Evolutionary conservation across 1,140 invertebrate genomes (phyloP).

Genomic region (Limonius californicus): DNA sequence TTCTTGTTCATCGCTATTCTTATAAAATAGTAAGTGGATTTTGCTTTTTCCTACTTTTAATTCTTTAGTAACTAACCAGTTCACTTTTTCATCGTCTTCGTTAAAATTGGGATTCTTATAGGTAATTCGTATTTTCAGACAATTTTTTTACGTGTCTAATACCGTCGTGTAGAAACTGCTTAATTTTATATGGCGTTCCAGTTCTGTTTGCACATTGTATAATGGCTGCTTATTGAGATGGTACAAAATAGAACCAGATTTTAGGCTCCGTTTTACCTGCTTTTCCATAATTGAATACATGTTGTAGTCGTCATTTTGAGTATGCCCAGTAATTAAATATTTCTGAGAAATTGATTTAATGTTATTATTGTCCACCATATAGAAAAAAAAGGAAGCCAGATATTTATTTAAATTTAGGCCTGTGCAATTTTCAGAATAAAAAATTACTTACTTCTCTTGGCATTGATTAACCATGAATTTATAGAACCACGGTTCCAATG

Average conservation of each 20-base stretch:
- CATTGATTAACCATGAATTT: too few species aligned
- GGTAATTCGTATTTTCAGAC: too few species aligned
- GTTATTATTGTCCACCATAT: neutral
- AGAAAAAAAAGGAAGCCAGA: neutral
- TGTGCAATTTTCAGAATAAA: neutral
- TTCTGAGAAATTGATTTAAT: neutral
- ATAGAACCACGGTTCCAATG: too few species aligned
- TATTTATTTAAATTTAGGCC: neutral
- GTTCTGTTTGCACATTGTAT: neutral
- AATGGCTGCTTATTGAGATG: neutral
- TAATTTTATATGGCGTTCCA: neutral
- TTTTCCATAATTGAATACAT: neutral
- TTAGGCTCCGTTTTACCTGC: neutral
- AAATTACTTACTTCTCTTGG: too few species aligned
- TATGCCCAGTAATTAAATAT: neutral
- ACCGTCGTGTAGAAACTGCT: too few species aligned
- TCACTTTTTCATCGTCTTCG: too few species aligned
- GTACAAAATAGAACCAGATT: neutral
- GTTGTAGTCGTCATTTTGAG: neutral
- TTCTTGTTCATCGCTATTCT: too few species aligned
- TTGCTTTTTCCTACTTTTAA: too few species aligned
- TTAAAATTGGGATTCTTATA: too few species aligned
- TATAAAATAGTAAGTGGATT: too few species aligned
- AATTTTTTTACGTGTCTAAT: too few species aligned
- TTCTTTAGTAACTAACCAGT: too few species aligned